Percentiles rank a stretch among this genome's conserved stretches.
phyloP scores from a whole-genome alignment of 2,113 vertebrate genomes.

The Dryoscopus gambensis region DNA sequence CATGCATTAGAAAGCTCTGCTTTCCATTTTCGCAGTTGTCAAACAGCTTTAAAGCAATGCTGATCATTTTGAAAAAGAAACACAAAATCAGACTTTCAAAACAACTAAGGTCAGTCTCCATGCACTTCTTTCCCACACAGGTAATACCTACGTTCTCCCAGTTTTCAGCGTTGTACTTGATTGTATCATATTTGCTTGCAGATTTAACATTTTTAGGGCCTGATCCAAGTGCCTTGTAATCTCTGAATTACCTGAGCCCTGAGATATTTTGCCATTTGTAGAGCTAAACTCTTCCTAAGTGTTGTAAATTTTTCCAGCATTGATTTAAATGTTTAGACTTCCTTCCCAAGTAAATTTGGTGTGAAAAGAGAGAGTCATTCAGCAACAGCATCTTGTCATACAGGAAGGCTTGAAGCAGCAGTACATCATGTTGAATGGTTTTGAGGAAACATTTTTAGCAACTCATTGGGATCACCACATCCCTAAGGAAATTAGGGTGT shows the following conservation, averaged over 20 bases:
- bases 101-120: background rate
- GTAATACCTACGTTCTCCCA: background rate
- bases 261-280: background rate
- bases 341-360: background rate
- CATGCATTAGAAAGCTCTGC: slow-evolving; percentile 8
- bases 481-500: background rate
- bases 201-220: background rate
- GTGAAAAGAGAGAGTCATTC: background rate
- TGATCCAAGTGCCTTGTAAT: background rate
- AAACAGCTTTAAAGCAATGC: slow-evolving; percentile 36
- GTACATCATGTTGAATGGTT: background rate
- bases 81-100: background rate
- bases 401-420: background rate
- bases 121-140: background rate
- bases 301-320: background rate
- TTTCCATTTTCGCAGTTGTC: slow-evolving; percentile 40
- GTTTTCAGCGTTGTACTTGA: background rate
- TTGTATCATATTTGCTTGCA: background rate
- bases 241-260: background rate
- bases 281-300: background rate
- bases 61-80: background rate
- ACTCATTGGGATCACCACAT: background rate
- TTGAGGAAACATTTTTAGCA: background rate
- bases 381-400: background rate
- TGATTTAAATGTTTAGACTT: background rate